Evolutionary conservation across 1,140 invertebrate genomes (phyloP).

Genomic region (Apis laboriosa): DNA sequence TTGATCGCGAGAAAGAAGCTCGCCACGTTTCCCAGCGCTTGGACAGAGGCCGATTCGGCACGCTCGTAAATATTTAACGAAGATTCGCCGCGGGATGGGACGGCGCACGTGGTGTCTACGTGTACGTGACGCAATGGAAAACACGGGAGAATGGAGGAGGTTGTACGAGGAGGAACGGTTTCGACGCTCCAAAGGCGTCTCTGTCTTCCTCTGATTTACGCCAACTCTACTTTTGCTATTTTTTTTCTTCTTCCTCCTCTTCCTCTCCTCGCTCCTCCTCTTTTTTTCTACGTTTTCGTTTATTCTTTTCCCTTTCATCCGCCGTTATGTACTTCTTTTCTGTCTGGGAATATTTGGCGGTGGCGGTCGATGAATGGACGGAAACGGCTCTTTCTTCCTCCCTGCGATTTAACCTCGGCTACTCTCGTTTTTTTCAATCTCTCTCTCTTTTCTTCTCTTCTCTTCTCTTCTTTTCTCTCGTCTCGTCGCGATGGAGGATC

Average conservation of each 20-base stretch:
- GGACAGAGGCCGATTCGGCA: constrained; percentile 38
- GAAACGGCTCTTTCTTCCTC: constrained; percentile 12
- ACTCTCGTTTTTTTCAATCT: no score
- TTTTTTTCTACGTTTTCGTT: neutral
- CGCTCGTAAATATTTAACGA: constrained; percentile 61
- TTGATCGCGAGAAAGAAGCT: constrained; percentile 29
- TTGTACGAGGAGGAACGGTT: neutral
- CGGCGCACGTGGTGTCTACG: neutral
- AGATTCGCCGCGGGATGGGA: constrained; percentile 35
- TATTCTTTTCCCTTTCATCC: neutral
- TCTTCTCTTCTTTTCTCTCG: neutral
- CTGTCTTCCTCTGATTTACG: neutral
- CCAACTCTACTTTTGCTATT: neutral
- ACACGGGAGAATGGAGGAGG: constrained; percentile 15
- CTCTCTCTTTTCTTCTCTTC: no score
- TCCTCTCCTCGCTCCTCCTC: neutral
- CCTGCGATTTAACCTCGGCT: neutral
- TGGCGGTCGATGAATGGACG: constrained; percentile 9
- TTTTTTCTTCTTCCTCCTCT: neutral
- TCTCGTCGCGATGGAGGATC: no score
- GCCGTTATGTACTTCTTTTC: neutral
- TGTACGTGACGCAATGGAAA: constrained; percentile 22
- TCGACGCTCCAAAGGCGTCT: neutral
- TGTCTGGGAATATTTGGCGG: constrained; percentile 16
- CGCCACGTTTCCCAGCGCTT: neutral